Evolutionary conservation across 1,140 invertebrate genomes (phyloP).

Genomic region (Scaptomyza pallida): DNA sequence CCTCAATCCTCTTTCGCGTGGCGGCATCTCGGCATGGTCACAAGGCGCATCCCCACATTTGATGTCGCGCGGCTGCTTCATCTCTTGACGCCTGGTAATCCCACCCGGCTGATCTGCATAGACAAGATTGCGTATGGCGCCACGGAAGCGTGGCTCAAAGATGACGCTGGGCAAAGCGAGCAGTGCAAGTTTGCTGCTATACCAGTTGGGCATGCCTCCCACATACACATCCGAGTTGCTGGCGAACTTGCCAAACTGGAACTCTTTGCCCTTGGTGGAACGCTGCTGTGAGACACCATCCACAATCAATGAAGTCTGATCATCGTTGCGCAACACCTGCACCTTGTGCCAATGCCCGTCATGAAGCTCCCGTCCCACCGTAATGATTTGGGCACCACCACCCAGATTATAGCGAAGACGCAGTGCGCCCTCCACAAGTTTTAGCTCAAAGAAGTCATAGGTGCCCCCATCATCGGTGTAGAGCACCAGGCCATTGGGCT

Average conservation of each 20-base stretch:
- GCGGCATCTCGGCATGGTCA: slow-evolving; percentile 73
- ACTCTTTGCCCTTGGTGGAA: slow-evolving; percentile 92
- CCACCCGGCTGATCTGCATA: slow-evolving; percentile 91
- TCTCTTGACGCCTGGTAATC: slow-evolving; percentile 89
- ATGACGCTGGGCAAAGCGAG: slow-evolving; percentile 94
- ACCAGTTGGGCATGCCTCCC: slow-evolving; percentile 95
- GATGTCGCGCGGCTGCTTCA: slow-evolving; percentile 89
- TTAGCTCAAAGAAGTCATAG: slow-evolving; percentile 97
- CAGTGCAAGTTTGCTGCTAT: slow-evolving; percentile 92
- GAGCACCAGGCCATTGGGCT: slow-evolving; percentile 93
- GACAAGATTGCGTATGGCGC: slow-evolving; percentile 92
- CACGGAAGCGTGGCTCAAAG: slow-evolving; percentile 95
- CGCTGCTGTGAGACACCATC: slow-evolving; percentile 91
- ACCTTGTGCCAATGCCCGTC: slow-evolving; percentile 97
- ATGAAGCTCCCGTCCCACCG: slow-evolving; percentile 92
- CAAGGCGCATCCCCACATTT: slow-evolving; percentile 84
- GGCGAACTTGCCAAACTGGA: slow-evolving; percentile 92
- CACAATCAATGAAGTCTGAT: slow-evolving; percentile 92
- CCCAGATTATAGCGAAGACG: slow-evolving; percentile 94
- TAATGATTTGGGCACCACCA: slow-evolving; percentile 93
- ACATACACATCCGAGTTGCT: slow-evolving; percentile 96
- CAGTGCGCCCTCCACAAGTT: slow-evolving; percentile 95
- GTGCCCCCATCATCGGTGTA: slow-evolving; percentile 97
- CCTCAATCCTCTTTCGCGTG: slow-evolving; percentile 76
- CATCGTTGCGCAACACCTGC: slow-evolving; percentile 89